phyloP scores from a whole-genome alignment of 2,888 invertebrate genomes.

The Nezara viridula region DNA sequence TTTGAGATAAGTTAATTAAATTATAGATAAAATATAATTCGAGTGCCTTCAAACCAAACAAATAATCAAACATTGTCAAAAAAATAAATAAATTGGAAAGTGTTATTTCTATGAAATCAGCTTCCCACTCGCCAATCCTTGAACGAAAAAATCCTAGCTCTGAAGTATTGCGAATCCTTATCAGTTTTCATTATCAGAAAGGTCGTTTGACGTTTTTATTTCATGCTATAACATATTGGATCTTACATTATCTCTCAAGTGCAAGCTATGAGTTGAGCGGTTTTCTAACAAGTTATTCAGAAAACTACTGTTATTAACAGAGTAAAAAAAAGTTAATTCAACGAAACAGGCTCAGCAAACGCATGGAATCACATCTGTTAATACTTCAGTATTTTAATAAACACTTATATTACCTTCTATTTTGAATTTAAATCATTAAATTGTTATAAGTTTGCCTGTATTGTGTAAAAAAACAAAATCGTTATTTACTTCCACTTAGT shows the following conservation, averaged over 20 bases:
- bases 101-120: background rate
- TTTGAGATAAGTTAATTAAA: background rate
- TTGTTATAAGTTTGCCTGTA: too few species aligned
- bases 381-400: too few species aligned
- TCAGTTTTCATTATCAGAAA: background rate
- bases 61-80: background rate
- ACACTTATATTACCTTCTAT: background rate
- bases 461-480: too few species aligned
- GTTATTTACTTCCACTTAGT: too few species aligned
- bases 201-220: conserved; percentile 35
- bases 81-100: background rate
- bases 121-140: background rate
- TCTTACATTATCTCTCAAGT: background rate
- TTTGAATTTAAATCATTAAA: too few species aligned
- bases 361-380: too few species aligned
- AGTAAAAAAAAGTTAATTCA: background rate
- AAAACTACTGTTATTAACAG: background rate
- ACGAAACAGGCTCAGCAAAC: background rate
- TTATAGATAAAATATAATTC: background rate
- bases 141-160: background rate
- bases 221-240: background rate
- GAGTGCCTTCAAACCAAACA: background rate
- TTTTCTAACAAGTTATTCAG: background rate
- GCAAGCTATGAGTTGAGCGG: background rate
- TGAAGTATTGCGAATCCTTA: background rate